These are phyloP conservation scores for Moxostoma hubbsi DNA, from an alignment of 2,797 vertebrate genomes.

Conservation along the genomic window DNA sequence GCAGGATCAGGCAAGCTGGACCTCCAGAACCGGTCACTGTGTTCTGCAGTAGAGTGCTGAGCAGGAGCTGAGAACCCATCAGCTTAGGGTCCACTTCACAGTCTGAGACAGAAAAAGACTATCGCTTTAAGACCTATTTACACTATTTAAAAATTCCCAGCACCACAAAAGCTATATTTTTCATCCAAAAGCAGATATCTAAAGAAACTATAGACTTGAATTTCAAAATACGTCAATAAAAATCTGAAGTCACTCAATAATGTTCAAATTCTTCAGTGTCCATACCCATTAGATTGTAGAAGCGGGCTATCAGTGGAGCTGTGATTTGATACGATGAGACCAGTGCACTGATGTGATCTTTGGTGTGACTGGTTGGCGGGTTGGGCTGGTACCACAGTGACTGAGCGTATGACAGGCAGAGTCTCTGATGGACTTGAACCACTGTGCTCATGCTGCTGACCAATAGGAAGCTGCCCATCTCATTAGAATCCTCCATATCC, in stretches of 20 bases:
- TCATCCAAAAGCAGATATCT: too few species aligned
- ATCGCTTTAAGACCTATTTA: too few species aligned
- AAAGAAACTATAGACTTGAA: too few species aligned
- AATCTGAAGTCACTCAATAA: background rate
- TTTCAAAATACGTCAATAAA: too few species aligned
- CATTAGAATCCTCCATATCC: conserved; percentile 59
- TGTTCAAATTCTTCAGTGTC: background rate
- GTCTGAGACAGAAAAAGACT: conserved; percentile 70
- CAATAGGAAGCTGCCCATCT: conserved; percentile 72
- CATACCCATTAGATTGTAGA: conserved; percentile 91
- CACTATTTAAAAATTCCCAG: too few species aligned
- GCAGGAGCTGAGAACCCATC: conserved; percentile 86
- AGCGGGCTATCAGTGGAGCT: conserved; percentile 83
- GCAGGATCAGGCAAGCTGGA: conserved; percentile 75
- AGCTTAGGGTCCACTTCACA: conserved; percentile 86
- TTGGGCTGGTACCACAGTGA: conserved; percentile 89
- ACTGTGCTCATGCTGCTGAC: conserved; percentile 80
- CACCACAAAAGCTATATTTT: too few species aligned
- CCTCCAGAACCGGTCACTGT: conserved; percentile 79
- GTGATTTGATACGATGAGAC: conserved; percentile 91
- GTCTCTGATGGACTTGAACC: conserved; percentile 83
- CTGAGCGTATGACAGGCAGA: conserved; percentile 84
- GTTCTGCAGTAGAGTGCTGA: conserved; percentile 87
- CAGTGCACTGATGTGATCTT: conserved; percentile 84
- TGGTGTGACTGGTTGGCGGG: conserved; percentile 72